These are phyloP conservation scores for Axinella damicornis DNA, from an alignment of 37 sponge, comb jelly and placozoan species.

Conservation along the genomic window DNA sequence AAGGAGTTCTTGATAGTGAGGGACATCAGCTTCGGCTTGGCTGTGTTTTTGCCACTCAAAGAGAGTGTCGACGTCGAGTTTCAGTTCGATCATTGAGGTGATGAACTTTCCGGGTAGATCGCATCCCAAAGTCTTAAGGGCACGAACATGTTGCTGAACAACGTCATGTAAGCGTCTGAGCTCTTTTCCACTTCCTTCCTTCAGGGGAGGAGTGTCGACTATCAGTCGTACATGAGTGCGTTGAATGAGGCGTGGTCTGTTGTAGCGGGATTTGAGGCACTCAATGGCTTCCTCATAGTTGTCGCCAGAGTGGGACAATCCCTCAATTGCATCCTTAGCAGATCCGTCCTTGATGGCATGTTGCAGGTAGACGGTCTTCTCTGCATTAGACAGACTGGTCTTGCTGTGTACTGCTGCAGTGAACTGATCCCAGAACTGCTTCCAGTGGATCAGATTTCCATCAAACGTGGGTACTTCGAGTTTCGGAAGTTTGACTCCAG, in stretches of 20 bases:
- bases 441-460: conserved; percentile 64
- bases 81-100: conserved; percentile 46
- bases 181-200: conserved; percentile 50
- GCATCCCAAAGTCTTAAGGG: conserved; percentile 47
- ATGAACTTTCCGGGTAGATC: conserved; percentile 39
- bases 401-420: conserved; percentile 40
- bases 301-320: conserved; percentile 59
- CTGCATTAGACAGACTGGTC: conserved; percentile 31
- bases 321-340: conserved; percentile 56
- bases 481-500: conserved; percentile 51
- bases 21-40: conserved; percentile 35
- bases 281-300: conserved; percentile 57
- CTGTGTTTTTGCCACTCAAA: conserved; percentile 63
- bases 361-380: conserved; percentile 56
- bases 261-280: conserved; percentile 45
- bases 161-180: conserved; percentile 41
- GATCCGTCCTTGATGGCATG: conserved; percentile 49
- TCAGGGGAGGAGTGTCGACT: conserved; percentile 42
- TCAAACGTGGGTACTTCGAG: conserved; percentile 56
- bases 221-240: conserved; percentile 50
- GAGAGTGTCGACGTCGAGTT: conserved; percentile 36
- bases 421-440: conserved; percentile 56
- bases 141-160: conserved; percentile 58
- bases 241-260: conserved; percentile 52
- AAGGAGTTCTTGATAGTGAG: conserved; percentile 46